Conservation (phyloP, 2,888 invertebrate species). For the Zonitis immaculata region DNA sequence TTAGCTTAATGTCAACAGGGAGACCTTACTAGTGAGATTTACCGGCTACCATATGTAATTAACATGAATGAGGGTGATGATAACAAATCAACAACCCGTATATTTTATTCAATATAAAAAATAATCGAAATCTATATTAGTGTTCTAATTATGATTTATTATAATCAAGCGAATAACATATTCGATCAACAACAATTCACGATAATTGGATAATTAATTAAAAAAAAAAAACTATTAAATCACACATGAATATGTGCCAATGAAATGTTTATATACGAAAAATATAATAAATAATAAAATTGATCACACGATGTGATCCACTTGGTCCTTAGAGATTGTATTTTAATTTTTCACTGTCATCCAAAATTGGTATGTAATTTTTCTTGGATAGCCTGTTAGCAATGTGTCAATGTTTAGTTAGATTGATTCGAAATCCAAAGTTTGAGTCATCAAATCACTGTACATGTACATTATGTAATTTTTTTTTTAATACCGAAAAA, state of each 20-base stretch:
- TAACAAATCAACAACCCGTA: neutral
- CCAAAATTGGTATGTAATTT: neutral
- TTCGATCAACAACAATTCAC: no score
- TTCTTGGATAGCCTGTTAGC: neutral
- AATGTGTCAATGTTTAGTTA: neutral
- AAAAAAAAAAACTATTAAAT: no score
- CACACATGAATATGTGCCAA: neutral
- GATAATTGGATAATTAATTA: no score
- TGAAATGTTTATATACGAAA: neutral
- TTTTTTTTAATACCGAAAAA: no score
- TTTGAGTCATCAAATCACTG: neutral
- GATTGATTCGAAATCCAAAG: neutral
- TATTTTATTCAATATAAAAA: neutral
- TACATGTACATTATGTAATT: neutral
- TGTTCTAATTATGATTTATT: neutral
- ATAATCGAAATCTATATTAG: neutral
- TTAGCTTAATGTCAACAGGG: conserved; percentile 4
- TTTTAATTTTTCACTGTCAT: neutral
- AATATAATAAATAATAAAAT: neutral
- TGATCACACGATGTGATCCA: neutral
- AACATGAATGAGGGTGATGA: conserved; percentile 4
- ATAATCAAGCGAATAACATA: no score
- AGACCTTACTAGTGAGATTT: conserved; percentile 4
- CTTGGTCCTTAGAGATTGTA: neutral
- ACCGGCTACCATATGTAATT: conserved; percentile 3